Evolutionary conservation across 2,113 vertebrate species (phyloP), one percentile per base, ranked within the genome.

Genomic region (Pleuronectes platessa): DNA sequence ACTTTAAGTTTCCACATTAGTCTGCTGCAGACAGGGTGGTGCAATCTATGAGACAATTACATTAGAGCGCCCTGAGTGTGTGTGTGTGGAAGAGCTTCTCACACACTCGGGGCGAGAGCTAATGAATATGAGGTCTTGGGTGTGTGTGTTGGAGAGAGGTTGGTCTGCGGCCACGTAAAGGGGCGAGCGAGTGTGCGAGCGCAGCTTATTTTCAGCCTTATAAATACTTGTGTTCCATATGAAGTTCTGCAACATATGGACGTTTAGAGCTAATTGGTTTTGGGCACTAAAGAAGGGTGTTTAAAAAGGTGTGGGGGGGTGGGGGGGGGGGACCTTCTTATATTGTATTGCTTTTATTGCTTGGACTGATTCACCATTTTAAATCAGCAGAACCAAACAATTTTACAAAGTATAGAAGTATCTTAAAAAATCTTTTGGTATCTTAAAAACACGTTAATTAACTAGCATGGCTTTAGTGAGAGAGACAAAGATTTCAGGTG

Each of bases 1-100:
- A 49, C 23, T 23, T 27, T 21, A 88, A 78, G 71, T 91, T 93
- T 93, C 90, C 89, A 92, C 84, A 90, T 90, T 87, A 91, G 79
- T 72, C 55, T 59, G 75, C 65, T 20, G 7, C 18, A 37, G 47
- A 51, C 47, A 51, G 47, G 47, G 18, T 15, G 20, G 47, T 5
- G 66, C 64, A 59, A 68, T 86, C 86, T 79, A 90, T 78, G 78
- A 84, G 81, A 86, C 82, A 89, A 90, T 83, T 80, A 78, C 78
- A 82, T 90, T 88, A 54, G 20, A 54, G 53, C 21, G 54, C 54
- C 56, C 24, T 24, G 24, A 2, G 24, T 35, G 31, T 5, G 75
- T 10, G 45, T 54, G 61, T 54, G 61, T 55, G 70, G 71, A 83
- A 81, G 82, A 81, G 74, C 78, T 61, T 75, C 84, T 86, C 66